These are phyloP conservation scores for Apodemus speciosus DNA, from an alignment of 2,113 vertebrate genomes.

Conservation along the genomic window DNA sequence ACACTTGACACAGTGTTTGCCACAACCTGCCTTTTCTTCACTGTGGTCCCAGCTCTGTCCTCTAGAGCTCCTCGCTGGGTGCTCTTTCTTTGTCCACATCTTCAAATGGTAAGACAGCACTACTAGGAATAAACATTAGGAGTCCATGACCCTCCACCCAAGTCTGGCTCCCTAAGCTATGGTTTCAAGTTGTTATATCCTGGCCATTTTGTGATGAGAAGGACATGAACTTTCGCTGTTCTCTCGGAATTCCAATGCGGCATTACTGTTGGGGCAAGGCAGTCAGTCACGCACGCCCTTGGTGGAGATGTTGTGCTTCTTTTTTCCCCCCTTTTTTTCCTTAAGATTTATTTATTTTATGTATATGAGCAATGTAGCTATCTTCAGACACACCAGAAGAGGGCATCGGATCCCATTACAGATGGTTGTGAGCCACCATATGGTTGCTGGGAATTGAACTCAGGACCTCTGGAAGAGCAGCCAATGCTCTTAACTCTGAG, in stretches of 20 bases:
- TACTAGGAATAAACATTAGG: neutral
- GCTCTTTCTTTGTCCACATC: conserved; percentile 15
- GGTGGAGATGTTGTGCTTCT: conserved; percentile 6
- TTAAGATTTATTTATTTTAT: too few relatives aligned
- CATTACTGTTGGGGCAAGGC: neutral
- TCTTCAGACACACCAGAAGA: too few relatives aligned
- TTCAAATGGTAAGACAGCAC: conserved; percentile 30
- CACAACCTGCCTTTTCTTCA: neutral
- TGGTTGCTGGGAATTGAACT: too few relatives aligned
- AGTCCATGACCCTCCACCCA: neutral
- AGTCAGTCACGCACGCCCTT: neutral
- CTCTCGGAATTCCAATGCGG: conserved; percentile 12
- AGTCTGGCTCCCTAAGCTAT: neutral
- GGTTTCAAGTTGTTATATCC: neutral
- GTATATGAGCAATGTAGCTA: too few relatives aligned
- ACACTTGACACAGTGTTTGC: neutral
- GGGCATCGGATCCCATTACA: too few relatives aligned
- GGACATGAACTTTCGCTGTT: neutral
- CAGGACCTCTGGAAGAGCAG: too few relatives aligned
- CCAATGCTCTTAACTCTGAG: too few relatives aligned
- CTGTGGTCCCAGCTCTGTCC: neutral
- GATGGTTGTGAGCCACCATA: too few relatives aligned
- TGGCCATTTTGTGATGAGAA: conserved; percentile 39
- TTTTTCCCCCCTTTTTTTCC: too few relatives aligned
- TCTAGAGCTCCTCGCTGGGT: neutral